Evolutionary conservation across 2,888 invertebrate genomes (phyloP).

Genomic region (Hetaerina titia): DNA sequence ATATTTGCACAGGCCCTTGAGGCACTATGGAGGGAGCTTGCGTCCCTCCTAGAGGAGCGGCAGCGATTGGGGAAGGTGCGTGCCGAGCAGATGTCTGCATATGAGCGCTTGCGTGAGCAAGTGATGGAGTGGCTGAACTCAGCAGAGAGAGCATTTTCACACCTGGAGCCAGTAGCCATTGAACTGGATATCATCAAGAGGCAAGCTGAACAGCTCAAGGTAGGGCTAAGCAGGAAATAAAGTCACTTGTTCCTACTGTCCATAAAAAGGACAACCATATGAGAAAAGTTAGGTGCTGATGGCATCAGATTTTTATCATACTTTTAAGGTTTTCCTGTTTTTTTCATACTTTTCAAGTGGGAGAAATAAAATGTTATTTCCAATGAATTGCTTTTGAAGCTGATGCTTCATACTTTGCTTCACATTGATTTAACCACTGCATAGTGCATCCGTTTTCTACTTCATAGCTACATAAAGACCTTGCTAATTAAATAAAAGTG

Average conservation of each 20-base stretch:
- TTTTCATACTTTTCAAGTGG: too few relatives aligned
- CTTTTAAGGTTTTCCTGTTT: too few relatives aligned
- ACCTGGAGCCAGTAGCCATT: constrained; percentile 91
- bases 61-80: constrained; percentile 90
- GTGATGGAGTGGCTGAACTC: constrained; percentile 91
- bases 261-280: too few relatives aligned
- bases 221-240: constrained; percentile 67
- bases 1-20: constrained; percentile 82
- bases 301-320: too few relatives aligned
- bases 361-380: too few relatives aligned
- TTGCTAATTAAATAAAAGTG: too few relatives aligned
- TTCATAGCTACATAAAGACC: too few relatives aligned
- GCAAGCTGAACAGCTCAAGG: constrained; percentile 89
- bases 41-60: constrained; percentile 89
- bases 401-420: too few relatives aligned
- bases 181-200: constrained; percentile 90
- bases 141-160: constrained; percentile 88
- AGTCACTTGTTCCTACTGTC: not conserved
- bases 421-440: too few relatives aligned
- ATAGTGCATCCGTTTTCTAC: too few relatives aligned
- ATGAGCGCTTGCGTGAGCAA: constrained; percentile 90
- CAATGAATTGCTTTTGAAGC: too few relatives aligned
- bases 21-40: constrained; percentile 93
- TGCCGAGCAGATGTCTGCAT: constrained; percentile 91
- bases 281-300: too few relatives aligned